Evolutionary conservation across 2,113 vertebrate genomes (phyloP).

Genomic region (Neotoma lepida): DNA sequence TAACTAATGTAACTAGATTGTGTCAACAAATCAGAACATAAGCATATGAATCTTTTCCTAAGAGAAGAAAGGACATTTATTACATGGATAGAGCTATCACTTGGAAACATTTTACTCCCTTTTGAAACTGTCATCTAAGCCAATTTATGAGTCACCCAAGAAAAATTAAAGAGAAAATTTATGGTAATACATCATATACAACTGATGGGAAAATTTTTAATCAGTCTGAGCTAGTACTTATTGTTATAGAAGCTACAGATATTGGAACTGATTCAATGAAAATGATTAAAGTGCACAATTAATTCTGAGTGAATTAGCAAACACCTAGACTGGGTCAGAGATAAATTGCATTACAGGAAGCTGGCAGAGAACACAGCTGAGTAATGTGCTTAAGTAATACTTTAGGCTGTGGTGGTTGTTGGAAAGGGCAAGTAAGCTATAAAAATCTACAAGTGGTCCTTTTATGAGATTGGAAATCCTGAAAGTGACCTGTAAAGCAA

Average conservation of each 20-base stretch:
- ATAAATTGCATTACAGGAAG: constrained; percentile 58
- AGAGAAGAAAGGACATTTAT: constrained; percentile 27
- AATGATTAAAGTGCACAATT: constrained; percentile 71
- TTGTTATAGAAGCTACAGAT: constrained; percentile 64
- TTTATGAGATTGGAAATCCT: constrained; percentile 32
- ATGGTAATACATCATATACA: constrained; percentile 56
- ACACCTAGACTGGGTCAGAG: constrained; percentile 49
- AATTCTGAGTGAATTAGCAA: constrained; percentile 74
- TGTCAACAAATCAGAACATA: constrained; percentile 9
- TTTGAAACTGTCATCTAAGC: constrained; percentile 40
- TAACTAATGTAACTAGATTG: neutral
- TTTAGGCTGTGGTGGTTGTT: neutral
- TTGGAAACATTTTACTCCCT: constrained; percentile 29
- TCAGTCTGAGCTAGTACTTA: constrained; percentile 58
- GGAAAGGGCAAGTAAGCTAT: constrained; percentile 50
- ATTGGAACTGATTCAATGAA: constrained; percentile 58
- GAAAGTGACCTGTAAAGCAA: constrained; percentile 45
- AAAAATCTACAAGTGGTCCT: constrained; percentile 30
- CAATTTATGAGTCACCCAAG: constrained; percentile 63
- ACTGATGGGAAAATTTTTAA: constrained; percentile 64
- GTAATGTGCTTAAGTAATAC: constrained; percentile 58
- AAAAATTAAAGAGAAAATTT: constrained; percentile 67
- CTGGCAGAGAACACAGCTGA: constrained; percentile 47
- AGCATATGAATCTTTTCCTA: neutral
- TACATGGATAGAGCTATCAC: neutral